These are phyloP conservation scores for Zeus faber DNA, from an alignment of 2,113 vertebrate species.

Conservation along the genomic window DNA sequence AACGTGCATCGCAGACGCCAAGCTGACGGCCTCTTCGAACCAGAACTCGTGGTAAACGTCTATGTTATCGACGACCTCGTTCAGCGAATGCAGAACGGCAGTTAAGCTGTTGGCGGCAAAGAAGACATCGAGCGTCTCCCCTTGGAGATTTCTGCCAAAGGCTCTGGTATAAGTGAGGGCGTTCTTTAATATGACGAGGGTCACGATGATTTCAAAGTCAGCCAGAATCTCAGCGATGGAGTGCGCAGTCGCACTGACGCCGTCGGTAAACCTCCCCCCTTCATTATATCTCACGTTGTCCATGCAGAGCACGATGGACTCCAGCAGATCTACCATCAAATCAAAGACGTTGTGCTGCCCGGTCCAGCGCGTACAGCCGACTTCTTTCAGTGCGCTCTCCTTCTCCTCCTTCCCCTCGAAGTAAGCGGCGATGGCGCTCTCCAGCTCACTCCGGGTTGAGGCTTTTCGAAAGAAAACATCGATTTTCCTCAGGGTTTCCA, in stretches of 20 bases:
- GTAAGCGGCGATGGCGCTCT: constrained; percentile 72
- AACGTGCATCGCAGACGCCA: constrained; percentile 79
- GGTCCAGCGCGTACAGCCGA: constrained; percentile 78
- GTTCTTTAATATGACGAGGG: constrained; percentile 84
- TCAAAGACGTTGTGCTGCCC: constrained; percentile 84
- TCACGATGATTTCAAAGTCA: constrained; percentile 87
- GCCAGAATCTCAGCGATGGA: constrained; percentile 79
- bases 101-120: constrained; percentile 88
- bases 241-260: constrained; percentile 64
- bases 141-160: constrained; percentile 88
- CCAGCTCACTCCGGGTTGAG: constrained; percentile 72
- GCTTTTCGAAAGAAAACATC: constrained; percentile 75
- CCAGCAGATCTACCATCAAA: constrained; percentile 80
- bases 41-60: constrained; percentile 96
- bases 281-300: constrained; percentile 76
- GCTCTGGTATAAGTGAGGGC: constrained; percentile 86
- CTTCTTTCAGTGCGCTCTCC: constrained; percentile 70
- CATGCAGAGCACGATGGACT: constrained; percentile 82
- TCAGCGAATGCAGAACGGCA: constrained; percentile 86
- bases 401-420: constrained; percentile 81
- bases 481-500: constrained; percentile 83
- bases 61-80: constrained; percentile 91
- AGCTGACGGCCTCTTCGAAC: constrained; percentile 86
- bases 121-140: constrained; percentile 83
- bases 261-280: constrained; percentile 63